Evolutionary conservation across 2,113 vertebrate species (phyloP).

Genomic region (Bolborhynchus lineola): DNA sequence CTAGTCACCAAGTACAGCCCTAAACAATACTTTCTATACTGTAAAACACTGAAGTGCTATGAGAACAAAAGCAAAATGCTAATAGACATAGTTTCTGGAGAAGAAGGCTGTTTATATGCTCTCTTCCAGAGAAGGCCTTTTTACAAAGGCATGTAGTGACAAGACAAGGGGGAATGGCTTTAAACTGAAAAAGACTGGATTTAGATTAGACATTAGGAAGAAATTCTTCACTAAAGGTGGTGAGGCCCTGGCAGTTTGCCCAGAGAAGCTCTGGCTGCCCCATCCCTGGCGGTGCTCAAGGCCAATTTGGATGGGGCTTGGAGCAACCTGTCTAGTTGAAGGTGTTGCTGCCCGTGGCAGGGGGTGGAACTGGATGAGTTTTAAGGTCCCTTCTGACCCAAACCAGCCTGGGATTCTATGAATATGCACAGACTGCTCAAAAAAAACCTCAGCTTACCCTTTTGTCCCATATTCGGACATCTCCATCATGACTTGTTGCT

Average conservation of each 20-base stretch:
- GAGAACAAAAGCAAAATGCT: background rate
- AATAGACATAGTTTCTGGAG: background rate
- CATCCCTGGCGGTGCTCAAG: background rate
- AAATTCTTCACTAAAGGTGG: background rate
- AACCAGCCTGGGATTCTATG: background rate
- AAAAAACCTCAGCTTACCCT: slow-evolving; percentile 77
- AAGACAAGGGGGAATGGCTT: background rate
- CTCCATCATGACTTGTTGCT: slow-evolving; percentile 95
- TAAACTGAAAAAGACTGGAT: background rate
- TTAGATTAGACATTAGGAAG: background rate
- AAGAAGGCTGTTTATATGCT: background rate
- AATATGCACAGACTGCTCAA: background rate
- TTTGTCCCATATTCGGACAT: slow-evolving; percentile 97
- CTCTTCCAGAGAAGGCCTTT: background rate
- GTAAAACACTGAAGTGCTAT: background rate
- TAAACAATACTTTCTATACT: background rate
- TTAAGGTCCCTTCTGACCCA: background rate
- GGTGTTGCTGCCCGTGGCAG: background rate
- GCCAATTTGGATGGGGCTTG: background rate
- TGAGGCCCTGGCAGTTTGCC: background rate
- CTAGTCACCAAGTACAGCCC: background rate
- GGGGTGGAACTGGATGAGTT: background rate
- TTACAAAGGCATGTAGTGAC: background rate
- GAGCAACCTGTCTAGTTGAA: background rate
- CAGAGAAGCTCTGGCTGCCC: background rate